These are phyloP conservation scores for Gila orcuttii DNA, from an alignment of 2,113 vertebrate genomes.

Conservation along the genomic window DNA sequence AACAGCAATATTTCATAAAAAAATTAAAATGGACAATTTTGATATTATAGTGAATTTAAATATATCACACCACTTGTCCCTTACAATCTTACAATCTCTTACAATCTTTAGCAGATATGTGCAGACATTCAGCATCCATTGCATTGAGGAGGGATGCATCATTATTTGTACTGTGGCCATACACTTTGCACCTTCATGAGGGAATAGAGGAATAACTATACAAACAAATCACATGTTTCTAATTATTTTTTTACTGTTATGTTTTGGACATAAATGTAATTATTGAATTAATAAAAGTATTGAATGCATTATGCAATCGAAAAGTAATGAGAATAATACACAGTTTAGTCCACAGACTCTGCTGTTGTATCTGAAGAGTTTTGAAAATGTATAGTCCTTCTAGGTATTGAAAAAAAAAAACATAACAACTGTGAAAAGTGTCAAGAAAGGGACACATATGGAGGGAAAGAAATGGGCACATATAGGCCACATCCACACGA, in stretches of 20 bases:
- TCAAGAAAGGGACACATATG: neutral
- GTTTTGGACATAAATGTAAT: neutral
- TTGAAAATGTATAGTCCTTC: neutral
- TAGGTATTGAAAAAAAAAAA: neutral
- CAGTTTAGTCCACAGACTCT: neutral
- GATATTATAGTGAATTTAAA: too few relatives aligned
- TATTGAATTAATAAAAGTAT: neutral
- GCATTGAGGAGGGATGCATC: too few relatives aligned
- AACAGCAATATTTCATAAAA: too few relatives aligned
- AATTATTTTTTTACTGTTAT: neutral
- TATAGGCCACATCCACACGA: too few relatives aligned
- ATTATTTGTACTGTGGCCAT: too few relatives aligned
- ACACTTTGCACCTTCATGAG: neutral
- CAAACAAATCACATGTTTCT: neutral
- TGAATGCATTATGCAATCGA: neutral
- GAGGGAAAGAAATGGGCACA: neutral
- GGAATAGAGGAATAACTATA: neutral
- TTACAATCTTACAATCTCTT: too few relatives aligned
- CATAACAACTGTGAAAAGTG: neutral
- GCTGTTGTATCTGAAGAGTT: neutral
- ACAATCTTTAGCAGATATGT: too few relatives aligned
- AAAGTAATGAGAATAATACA: neutral
- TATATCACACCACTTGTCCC: too few relatives aligned
- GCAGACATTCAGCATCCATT: too few relatives aligned
- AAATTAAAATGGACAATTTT: too few relatives aligned